Base-by-base conservation (phyloP, 2,888 invertebrate genomes). In the Catocala sponsa region DNA sequence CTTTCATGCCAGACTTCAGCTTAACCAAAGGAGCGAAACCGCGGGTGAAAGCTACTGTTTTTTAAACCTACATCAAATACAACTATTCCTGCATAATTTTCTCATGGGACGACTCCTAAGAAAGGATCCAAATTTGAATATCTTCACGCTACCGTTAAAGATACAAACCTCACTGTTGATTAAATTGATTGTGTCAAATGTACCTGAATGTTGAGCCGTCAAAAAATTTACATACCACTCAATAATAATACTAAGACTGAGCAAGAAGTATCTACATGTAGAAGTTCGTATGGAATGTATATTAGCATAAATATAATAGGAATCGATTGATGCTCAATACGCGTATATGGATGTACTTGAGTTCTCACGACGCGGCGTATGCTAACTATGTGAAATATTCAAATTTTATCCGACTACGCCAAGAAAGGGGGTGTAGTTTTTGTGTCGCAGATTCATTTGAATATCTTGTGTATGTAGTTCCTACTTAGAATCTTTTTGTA, bases 301-400 rank as follows among this genome's bases (percentile, higher is more conserved):
- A 84, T 88, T 89, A 75, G 75, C 86, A 89, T 90, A 85, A 83
- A 80, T 79, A 81, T 79, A 74, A 76, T 68, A 83, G 83, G 78
- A 84, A 89, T 89, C 87, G 87, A 87, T 89, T 79, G 83, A 74
- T 77, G 51, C 69, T 73, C 67, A 74, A 80, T 72, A 60, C 63
- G 13, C 53, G 53, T 50, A 65, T 70, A 65, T 74, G 66, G 67
- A 59, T 63, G 65, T 68, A 57, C 35, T 38, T 38, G 52, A 52
- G 72, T 91, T 92, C 91, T 88, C 91, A 91, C 87, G 91, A 77
- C 79, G 61, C 75, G 76, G 69, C 70, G 76, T 87, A 91, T 92
- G 90, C 83, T 84, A 91, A 91, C 87, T 69, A 47, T 67, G 68
- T 69, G 70, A 70, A 55, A 63, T 72, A 72, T 76, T 74, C 47